Evolutionary conservation across 1,140 invertebrate genomes (phyloP), one percentile per base, ranked within the genome.

Genomic region (Tetragnatha versicolor): DNA sequence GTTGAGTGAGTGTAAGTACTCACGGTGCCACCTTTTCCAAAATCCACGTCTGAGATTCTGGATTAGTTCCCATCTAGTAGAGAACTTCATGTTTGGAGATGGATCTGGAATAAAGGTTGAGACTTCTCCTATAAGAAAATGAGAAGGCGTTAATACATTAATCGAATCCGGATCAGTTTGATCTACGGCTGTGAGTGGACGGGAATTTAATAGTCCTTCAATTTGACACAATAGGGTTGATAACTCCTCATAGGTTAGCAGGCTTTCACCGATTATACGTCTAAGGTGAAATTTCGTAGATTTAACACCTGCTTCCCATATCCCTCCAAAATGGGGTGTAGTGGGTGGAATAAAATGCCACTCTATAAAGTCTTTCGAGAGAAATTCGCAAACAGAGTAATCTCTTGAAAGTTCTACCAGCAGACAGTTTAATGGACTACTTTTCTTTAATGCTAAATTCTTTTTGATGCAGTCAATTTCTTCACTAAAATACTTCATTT

Each of bases 341-440:
- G 53, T n/a, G 20, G 86, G 83, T 3, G 87, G 87, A 76, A 85
- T 86, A 73, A 88, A 87, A 51, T 86, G 65, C 75, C 76, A 80
- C 6, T 72, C 42, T 22, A 37, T 66, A 27, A 25, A 29, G 9
- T 49, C 25, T 22, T 49, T n/a, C n/a, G n/a, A n/a, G n/a, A n/a
- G n/a, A n/a, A n/a, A n/a, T n/a, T n/a, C n/a, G n/a, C n/a, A n/a
- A n/a, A n/a, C n/a, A n/a, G 17, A 25, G 17, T 10, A 3, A 14
- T 5, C 10, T 35, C n/a, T 63, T 63, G 27, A 37, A 39, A 20
- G 33, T 6, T 5, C 37, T 3, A 2, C 25, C 6, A 68, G 2
- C 2, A 47, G n/a, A n/a, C n/a, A n/a, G n/a, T n/a, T n/a, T n/a
- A n/a, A n/a, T n/a, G n/a, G n/a, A n/a, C n/a, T n/a, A n/a, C n/a